These are phyloP conservation scores for Dromius quadrimaculatus DNA, from an alignment of 2,888 invertebrate species.

Conservation along the genomic window DNA sequence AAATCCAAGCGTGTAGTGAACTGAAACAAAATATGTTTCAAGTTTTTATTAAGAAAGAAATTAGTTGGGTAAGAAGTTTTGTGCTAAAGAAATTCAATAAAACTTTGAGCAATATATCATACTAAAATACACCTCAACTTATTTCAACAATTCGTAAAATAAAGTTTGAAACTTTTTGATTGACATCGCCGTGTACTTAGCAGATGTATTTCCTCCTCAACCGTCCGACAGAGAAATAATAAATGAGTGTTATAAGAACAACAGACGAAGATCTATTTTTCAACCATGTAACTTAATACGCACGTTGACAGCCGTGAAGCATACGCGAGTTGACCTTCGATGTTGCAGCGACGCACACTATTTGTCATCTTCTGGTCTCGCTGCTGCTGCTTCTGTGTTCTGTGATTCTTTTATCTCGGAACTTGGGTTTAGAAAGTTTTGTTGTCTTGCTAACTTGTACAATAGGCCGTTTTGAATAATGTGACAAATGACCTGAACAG, in stretches of 20 bases:
- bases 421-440: slow-evolving; percentile 26
- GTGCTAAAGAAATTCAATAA: slow-evolving; percentile 17
- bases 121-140: neutral
- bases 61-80: neutral
- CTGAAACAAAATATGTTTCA: no score
- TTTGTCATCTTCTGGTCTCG: slow-evolving; percentile 30
- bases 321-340: slow-evolving; percentile 30
- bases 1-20: no score
- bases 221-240: slow-evolving; percentile 5
- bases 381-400: slow-evolving; percentile 25
- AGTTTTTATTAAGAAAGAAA: neutral
- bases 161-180: slow-evolving; percentile 36
- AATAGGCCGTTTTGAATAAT: slow-evolving; percentile 22
- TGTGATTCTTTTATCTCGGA: slow-evolving; percentile 21
- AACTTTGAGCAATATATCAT: slow-evolving; percentile 10
- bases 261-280: slow-evolving; percentile 48
- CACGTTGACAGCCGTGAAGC: slow-evolving; percentile 25
- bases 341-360: slow-evolving; percentile 7
- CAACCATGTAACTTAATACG: slow-evolving; percentile 45
- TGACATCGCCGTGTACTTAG: slow-evolving; percentile 19
- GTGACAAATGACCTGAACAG: slow-evolving; percentile 27
- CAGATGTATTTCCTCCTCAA: neutral
- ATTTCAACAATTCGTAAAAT: slow-evolving; percentile 12
- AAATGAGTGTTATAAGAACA: slow-evolving; percentile 51
- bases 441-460: slow-evolving; percentile 16